These are phyloP conservation scores for Drosophila percnosoma DNA, from an alignment of 2,888 invertebrate genomes.

Conservation along the genomic window DNA sequence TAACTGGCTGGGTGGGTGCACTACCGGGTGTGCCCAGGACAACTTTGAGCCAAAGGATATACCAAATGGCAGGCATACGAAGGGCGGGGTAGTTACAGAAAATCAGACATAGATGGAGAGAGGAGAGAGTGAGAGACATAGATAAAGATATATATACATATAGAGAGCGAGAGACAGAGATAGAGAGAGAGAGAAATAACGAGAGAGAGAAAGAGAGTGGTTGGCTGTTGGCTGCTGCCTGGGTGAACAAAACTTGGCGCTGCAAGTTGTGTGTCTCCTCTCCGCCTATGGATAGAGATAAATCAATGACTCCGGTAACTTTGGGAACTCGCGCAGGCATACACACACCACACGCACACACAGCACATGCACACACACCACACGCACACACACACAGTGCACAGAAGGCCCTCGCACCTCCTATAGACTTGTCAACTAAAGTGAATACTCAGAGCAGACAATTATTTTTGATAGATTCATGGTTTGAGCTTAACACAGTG, in stretches of 20 bases:
- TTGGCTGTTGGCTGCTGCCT: slow-evolving; percentile 27
- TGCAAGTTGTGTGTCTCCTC: slow-evolving; percentile 9
- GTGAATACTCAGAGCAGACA: slow-evolving; percentile 6
- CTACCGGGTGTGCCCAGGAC: background rate
- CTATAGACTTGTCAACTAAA: slow-evolving; percentile 19
- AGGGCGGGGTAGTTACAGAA: background rate
- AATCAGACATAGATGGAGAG: background rate
- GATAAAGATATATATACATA: too few species aligned
- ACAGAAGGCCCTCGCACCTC: background rate
- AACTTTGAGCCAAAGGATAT: background rate
- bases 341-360: background rate
- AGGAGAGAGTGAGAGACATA: background rate
- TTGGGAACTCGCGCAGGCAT: background rate
- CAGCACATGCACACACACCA: too few species aligned
- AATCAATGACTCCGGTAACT: slow-evolving; percentile 50
- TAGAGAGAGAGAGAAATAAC: background rate
- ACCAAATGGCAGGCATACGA: background rate
- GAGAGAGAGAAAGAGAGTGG: background rate
- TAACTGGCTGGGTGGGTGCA: slow-evolving; percentile 15
- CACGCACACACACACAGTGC: background rate
- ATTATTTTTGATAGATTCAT: background rate
- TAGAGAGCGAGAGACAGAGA: background rate
- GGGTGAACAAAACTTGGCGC: slow-evolving; percentile 19
- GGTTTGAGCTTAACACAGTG: background rate
- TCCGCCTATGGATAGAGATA: slow-evolving; percentile 38